Base-by-base conservation (phyloP, 23 tunicate species). In the Phallusia fumigata region DNA sequence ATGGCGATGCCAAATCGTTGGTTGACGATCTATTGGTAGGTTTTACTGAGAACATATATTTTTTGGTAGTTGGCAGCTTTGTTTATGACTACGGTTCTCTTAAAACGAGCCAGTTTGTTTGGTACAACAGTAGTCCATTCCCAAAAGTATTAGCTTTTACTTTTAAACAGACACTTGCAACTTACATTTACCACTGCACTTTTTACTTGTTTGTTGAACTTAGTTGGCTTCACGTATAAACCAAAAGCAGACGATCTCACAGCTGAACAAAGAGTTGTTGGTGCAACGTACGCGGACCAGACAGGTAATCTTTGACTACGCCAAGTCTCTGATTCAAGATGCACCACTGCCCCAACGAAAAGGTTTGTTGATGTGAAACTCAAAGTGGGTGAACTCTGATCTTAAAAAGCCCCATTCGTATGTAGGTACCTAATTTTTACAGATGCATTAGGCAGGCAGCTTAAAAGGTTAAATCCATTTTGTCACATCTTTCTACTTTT, bases 261-360 rank as follows among this genome's bases (percentile, higher is more conserved):
- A 76, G 0, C 32, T 92, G 64, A 92, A 84, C 79, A 83, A 84
- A 74, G 88, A 88, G 30, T 86, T 90, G 36, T 40, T 92, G 12
- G 91, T 81, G 30, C 91, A 79, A 65, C 53, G 91, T 50, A 92
- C 91, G 65, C 53, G 85, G 75, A 80, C 76, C 2, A 82, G 97
- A 64, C 91, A 92, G 64, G 76, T 76, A 33, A 74, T 92, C n/a
- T 92, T 86, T 65, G 97, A 92, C 64, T 79, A 74, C 36, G 91
- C 97, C 35, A 86, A 86, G 73, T 22, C 76, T 12, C 78, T 88
- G 33, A 77, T 92, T 19, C 93, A 83, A 65, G 82, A 84, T 16
- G 93, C 93, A 5, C 87, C 77, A 0, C 69, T 85, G 69, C 89
- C 89, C 8, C 64, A 69, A 36, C 28, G 73, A 0, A 65, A 65